Evolutionary conservation across 2,888 invertebrate species (phyloP).

Genomic region (Cerastoderma edule): DNA sequence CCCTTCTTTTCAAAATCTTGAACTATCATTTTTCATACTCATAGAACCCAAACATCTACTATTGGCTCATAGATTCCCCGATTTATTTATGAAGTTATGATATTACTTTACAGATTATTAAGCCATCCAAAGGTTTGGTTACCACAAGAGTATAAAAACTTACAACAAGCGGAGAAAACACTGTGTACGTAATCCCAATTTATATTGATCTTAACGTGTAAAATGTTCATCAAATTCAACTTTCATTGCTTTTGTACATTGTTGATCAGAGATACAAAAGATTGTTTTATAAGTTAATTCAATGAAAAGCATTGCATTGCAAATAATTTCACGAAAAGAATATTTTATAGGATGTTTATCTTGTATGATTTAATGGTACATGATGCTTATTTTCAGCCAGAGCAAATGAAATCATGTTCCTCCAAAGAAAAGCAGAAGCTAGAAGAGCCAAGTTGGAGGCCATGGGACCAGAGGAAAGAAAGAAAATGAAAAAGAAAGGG

Average conservation of each 20-base stretch:
- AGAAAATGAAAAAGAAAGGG: conserved; percentile 57
- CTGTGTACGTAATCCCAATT: conserved; percentile 61
- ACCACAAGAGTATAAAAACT: conserved; percentile 71
- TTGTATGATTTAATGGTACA: background rate
- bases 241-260: background rate
- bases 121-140: conserved; percentile 76
- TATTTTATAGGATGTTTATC: background rate
- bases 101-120: conserved; percentile 64
- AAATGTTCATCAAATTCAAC: background rate
- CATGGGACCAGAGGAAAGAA: conserved; percentile 50
- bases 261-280: background rate
- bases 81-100: background rate
- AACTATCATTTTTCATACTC: too few species aligned
- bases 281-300: background rate
- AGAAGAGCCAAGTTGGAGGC: conserved; percentile 58
- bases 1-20: background rate
- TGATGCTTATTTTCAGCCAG: conserved; percentile 34
- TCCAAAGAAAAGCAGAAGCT: conserved; percentile 67
- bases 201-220: background rate
- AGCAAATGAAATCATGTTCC: conserved; percentile 70
- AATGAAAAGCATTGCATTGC: background rate
- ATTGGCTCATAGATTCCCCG: too few species aligned
- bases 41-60: too few species aligned
- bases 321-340: background rate
- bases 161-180: conserved; percentile 71